Evolutionary conservation across 2,113 vertebrate genomes (phyloP).

Genomic region (Tamias sibiricus): DNA sequence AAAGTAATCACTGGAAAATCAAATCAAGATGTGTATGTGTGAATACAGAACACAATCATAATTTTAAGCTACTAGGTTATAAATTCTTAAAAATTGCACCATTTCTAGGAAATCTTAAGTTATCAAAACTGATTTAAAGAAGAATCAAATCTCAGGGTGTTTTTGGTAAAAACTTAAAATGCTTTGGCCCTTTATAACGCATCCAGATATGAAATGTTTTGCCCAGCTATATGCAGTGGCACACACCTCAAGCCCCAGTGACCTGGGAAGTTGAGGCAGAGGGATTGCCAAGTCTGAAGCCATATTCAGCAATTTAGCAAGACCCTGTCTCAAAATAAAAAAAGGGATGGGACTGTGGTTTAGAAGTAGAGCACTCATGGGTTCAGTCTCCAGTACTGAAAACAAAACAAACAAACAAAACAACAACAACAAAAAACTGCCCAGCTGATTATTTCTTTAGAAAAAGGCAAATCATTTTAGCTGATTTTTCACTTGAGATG

Average conservation of each 20-base stretch:
- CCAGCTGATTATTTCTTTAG: not conserved
- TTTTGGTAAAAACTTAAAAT: not conserved
- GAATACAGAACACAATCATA: not conserved
- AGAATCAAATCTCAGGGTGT: not conserved
- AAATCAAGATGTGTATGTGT: not conserved
- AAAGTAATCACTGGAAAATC: not conserved
- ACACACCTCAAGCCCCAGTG: no score
- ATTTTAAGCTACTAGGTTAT: not conserved
- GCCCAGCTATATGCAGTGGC: no score
- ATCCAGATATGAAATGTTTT: not conserved
- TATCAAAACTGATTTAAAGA: not conserved
- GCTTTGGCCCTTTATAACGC: not conserved
- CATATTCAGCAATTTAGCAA: no score
- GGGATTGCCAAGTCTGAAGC: no score
- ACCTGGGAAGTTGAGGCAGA: no score
- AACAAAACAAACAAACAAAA: no score
- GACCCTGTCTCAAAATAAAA: no score
- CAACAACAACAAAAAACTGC: no score
- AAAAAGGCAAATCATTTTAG: constrained; percentile 28
- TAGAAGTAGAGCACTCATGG: no score
- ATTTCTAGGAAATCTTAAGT: constrained; percentile 18
- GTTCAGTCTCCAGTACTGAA: no score
- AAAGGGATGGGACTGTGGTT: no score
- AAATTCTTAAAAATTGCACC: not conserved
- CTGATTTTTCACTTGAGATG: constrained; percentile 2